Percentiles rank a stretch among this genome's conserved stretches.
phyloP scores from a whole-genome alignment of 2,797 vertebrate genomes.

The Coccyzus lansbergi region DNA sequence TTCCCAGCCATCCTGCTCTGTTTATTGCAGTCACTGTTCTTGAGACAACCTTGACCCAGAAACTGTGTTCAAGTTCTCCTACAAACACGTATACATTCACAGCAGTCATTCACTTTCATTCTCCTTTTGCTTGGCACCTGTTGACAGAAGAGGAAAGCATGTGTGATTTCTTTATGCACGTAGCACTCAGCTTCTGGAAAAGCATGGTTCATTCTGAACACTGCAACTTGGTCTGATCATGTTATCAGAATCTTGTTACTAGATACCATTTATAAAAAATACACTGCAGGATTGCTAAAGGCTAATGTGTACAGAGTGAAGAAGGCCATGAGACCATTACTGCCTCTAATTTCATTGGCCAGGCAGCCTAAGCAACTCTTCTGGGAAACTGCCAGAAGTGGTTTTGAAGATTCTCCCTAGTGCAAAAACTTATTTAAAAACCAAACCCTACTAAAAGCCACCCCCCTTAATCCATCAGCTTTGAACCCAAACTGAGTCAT shows the following conservation, averaged over 20 bases:
- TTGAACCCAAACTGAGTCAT: not conserved
- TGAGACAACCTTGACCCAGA: constrained; percentile 77
- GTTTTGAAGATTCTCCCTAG: not conserved
- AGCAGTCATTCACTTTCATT: constrained; percentile 80
- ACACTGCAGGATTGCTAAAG: not conserved
- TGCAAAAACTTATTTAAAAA: not conserved
- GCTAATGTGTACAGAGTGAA: fast-evolving
- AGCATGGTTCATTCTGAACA: not conserved
- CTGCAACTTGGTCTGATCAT: not conserved
- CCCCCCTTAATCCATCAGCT: not conserved
- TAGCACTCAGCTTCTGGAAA: not conserved
- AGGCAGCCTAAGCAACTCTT: not conserved
- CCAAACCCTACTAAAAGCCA: not conserved
- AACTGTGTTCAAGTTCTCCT: constrained; percentile 75
- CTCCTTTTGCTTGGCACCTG: constrained; percentile 83
- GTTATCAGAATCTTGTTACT: not conserved
- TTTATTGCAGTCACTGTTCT: constrained; percentile 68
- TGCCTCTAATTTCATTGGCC: not conserved
- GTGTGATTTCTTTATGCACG: not conserved
- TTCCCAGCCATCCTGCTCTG: constrained; percentile 67
- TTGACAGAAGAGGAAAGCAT: not conserved
- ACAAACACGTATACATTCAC: constrained; percentile 13
- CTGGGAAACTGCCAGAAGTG: not conserved
- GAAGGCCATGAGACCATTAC: not conserved
- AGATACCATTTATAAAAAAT: not conserved